phyloP scores from a whole-genome alignment of 2,888 invertebrate genomes.

The Sphaerophoria taeniata region DNA sequence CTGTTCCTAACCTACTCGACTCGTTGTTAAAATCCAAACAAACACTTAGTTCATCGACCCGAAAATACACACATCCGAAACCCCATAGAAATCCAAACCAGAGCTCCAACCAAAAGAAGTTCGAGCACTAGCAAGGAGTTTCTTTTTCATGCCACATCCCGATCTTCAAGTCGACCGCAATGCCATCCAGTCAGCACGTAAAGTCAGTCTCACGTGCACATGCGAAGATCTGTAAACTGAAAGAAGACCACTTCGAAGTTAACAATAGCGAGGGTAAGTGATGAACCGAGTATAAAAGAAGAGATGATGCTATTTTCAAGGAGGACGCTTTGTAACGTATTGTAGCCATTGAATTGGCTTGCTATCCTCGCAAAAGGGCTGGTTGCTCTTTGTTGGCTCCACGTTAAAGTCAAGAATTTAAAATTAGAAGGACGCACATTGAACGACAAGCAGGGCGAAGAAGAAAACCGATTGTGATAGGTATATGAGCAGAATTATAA shows the following conservation, averaged over 20 bases:
- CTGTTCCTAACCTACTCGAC: no score
- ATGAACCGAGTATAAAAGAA: conserved; percentile 4
- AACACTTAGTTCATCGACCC: conserved; percentile 59
- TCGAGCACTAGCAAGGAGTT: conserved; percentile 50
- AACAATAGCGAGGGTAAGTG: conserved; percentile 45
- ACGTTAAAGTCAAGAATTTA: conserved; percentile 53
- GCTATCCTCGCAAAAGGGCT: conserved; percentile 50
- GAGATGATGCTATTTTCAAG: conserved; percentile 17
- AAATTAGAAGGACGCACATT: conserved; percentile 62
- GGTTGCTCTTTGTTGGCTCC: conserved; percentile 3
- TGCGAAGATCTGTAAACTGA: conserved; percentile 45
- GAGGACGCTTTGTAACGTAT: conserved; percentile 27
- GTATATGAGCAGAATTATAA: conserved; percentile 52
- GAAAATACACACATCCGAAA: not conserved
- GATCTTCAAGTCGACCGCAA: not conserved
- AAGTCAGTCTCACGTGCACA: conserved; percentile 11
- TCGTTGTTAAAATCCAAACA: conserved; percentile 27
- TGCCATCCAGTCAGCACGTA: not conserved
- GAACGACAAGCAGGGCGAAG: not conserved
- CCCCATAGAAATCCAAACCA: not conserved
- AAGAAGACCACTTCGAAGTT: conserved; percentile 26
- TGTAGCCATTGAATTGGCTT: conserved; percentile 17
- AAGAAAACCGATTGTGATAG: no score
- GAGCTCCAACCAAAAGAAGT: conserved; percentile 36
- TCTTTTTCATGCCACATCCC: conserved; percentile 18